Conservation (phyloP, 1,140 invertebrate genomes). For the Leptinotarsa texana region DNA sequence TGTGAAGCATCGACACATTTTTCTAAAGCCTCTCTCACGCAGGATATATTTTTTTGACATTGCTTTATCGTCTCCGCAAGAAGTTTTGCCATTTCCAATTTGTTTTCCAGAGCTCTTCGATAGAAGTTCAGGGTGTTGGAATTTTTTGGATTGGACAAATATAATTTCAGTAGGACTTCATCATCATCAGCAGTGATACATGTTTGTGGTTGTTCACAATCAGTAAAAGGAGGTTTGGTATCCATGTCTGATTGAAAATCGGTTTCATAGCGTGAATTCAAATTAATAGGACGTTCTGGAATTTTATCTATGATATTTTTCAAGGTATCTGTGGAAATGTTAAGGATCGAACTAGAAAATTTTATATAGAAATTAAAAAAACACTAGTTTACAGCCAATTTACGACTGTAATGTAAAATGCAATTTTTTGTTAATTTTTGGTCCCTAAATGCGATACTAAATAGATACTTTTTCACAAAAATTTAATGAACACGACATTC, state of each 20-base stretch:
- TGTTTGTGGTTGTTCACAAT: background rate
- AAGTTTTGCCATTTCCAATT: slow-evolving; percentile 37
- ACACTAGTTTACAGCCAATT: no score
- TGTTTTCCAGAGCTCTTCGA: slow-evolving; percentile 14
- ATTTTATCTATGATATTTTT: slow-evolving; percentile 22
- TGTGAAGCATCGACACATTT: background rate
- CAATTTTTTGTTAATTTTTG: no score
- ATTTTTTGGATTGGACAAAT: slow-evolving; percentile 11
- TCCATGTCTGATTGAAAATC: background rate
- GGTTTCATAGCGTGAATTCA: background rate
- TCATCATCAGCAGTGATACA: background rate
- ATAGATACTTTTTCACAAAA: no score
- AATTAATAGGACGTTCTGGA: slow-evolving; percentile 2
- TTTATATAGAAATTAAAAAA: no score
- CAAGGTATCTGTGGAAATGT: slow-evolving; percentile 9
- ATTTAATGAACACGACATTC: no score
- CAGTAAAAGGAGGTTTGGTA: background rate
- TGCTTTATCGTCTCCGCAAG: slow-evolving; percentile 35
- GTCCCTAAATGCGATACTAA: no score
- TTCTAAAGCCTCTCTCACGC: slow-evolving; percentile 34
- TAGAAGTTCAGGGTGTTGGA: slow-evolving; percentile 20
- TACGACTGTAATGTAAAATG: no score
- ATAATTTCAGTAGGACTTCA: slow-evolving; percentile 14
- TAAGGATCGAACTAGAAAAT: background rate
- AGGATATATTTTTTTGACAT: slow-evolving; percentile 42